Base-by-base conservation (phyloP, 2,888 invertebrate species). In the Blera fallax region DNA sequence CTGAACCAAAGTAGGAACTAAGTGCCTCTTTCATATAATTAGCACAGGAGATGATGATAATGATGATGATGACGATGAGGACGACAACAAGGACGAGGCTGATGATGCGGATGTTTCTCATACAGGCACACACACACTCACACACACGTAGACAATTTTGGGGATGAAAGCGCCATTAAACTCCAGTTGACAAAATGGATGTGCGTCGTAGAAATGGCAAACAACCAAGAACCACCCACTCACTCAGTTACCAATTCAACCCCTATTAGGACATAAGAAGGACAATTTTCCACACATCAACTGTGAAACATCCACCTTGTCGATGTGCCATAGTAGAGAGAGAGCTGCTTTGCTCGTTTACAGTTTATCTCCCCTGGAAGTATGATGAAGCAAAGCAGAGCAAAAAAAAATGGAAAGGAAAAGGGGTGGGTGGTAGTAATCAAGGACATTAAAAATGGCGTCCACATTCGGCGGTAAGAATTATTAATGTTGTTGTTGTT, bases 1-100 rank as follows among this genome's bases (percentile, higher is more conserved):
- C 85, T 85, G 85, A 81, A 85, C 85, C 72, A 85, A 85, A 85
- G 85, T 85, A 85, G 85, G 85, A 85, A 85, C 85, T 85, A 85
- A 85, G 85, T 85, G 81, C 85, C 85, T 81, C 85, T 85, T 81
- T 85, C 81, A 54, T 85, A 85, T 81, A 85, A 85, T 81, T 85
- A 85, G 85, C 81, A 76, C 85, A 77, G 81, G 60, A 81, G 85
- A 85, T 85, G 85, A 85, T 85, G 85, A 85, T 77, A 65, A 77
- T 76, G 80, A 74, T 77, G 81, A 81, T 81, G 85, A 80, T 18
- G 64, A 74, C 69, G 67, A 84, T 69, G 54, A 50, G 45, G 52
- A 81, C 27, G 21, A 67, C 43, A 14, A 40, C 43, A 21, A 43
- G 34, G 69, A 74, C 50, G 60, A 48, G 52, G 65, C 58, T 32